Percentiles rank a stretch among this genome's conserved stretches.
phyloP scores from a whole-genome alignment of 2,113 vertebrate species.

The Hypomesus transpacificus region DNA sequence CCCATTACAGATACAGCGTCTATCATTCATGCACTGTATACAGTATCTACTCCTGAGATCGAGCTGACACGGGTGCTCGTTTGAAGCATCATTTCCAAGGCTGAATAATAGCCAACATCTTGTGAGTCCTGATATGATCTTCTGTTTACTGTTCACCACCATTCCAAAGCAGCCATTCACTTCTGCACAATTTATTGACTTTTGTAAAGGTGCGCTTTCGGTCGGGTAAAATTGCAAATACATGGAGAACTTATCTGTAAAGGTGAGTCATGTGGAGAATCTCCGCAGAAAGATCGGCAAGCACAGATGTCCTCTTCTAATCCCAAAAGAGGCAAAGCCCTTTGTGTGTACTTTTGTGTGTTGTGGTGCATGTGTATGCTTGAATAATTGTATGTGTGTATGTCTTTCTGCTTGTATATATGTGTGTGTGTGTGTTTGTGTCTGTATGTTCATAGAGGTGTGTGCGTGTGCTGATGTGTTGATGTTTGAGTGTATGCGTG shows the following conservation, averaged over 20 bases:
- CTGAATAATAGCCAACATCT: constrained; percentile 41
- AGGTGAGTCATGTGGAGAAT: constrained; percentile 16
- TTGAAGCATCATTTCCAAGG: constrained; percentile 23
- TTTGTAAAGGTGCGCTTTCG: constrained; percentile 17
- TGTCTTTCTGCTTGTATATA: too few relatives aligned
- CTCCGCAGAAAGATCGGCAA: constrained; percentile 6
- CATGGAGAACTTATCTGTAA: constrained; percentile 15
- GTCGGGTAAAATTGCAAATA: constrained; percentile 11
- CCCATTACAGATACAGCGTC: neutral
- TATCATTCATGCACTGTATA: constrained; percentile 10
- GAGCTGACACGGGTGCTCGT: constrained; percentile 25
- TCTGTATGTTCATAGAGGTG: neutral
- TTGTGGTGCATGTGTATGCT: too few relatives aligned
- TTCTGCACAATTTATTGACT: constrained; percentile 33
- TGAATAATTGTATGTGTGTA: too few relatives aligned
- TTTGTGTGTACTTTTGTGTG: too few relatives aligned
- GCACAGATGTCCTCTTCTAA: constrained; percentile 26
- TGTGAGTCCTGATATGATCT: constrained; percentile 37
- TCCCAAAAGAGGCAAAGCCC: constrained; percentile 3
- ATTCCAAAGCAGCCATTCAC: constrained; percentile 21
- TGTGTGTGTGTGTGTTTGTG: too few relatives aligned
- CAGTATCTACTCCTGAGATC: constrained; percentile 30
- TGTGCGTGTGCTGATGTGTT: constrained; percentile 2
- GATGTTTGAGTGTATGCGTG: neutral
- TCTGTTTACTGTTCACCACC: constrained; percentile 37